These are phyloP conservation scores for Xestia sexstrigata DNA, from an alignment of 2,888 invertebrate species.

Conservation along the genomic window DNA sequence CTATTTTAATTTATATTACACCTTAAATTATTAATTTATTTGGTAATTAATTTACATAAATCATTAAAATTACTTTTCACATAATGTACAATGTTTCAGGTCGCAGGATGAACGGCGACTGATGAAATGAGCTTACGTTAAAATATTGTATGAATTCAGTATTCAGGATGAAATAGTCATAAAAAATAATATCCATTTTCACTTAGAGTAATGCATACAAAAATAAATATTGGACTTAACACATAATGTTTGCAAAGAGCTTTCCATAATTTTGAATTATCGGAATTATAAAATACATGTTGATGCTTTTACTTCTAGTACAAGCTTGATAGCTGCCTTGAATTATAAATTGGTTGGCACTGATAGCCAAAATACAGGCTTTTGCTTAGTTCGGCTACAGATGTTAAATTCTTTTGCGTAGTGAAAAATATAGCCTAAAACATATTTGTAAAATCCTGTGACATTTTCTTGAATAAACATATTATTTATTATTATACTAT, in stretches of 20 bases:
- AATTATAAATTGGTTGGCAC: too few species aligned
- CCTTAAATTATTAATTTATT: conserved; percentile 28
- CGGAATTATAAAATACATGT: not conserved
- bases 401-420: too few species aligned
- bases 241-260: not conserved
- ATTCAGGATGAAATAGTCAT: not conserved
- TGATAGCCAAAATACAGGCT: too few species aligned
- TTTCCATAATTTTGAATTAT: not conserved
- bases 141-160: conserved; percentile 18
- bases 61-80: conserved; percentile 47
- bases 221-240: conserved; percentile 7
- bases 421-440: too few species aligned
- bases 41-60: conserved; percentile 36
- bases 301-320: too few species aligned
- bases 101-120: not conserved
- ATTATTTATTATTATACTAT: too few species aligned
- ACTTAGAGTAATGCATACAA: conserved; percentile 7
- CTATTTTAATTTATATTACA: conserved; percentile 48
- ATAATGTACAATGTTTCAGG: conserved; percentile 43
- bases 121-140: conserved; percentile 24
- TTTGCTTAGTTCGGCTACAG: too few species aligned
- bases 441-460: too few species aligned
- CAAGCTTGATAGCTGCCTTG: too few species aligned
- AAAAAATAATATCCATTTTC: not conserved
- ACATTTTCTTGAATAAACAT: too few species aligned